Conservation (phyloP, 2,797 vertebrate species). For the Neosilurus hyrtlii region DNA sequence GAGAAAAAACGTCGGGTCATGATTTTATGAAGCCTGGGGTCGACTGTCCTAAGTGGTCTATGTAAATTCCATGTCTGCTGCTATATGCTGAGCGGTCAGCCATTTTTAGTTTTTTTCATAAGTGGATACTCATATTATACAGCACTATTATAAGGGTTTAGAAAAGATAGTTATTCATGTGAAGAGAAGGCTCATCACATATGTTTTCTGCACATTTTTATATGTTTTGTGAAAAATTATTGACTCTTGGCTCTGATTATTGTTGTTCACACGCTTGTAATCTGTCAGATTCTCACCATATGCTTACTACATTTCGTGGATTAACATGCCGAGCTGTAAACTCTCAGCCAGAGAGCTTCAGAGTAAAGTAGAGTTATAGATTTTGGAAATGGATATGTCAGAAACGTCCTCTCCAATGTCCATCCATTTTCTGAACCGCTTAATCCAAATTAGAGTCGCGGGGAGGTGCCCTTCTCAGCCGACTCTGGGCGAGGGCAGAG, state of each 20-base stretch:
- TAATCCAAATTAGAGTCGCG: too few relatives aligned
- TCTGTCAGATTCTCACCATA: background rate
- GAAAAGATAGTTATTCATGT: background rate
- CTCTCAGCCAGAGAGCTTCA: background rate
- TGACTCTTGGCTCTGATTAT: background rate
- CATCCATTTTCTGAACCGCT: too few relatives aligned
- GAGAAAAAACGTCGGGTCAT: conserved; percentile 29
- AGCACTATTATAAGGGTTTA: background rate
- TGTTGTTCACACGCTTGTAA: conserved; percentile 3
- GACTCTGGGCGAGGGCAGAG: too few relatives aligned
- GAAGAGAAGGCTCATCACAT: background rate
- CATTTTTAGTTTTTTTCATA: background rate
- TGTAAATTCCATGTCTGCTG: conserved; percentile 23
- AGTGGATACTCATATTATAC: background rate
- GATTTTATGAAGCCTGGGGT: conserved; percentile 25
- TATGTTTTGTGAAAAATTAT: background rate
- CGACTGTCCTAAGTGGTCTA: conserved; percentile 22
- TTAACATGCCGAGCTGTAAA: background rate
- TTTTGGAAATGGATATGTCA: too few relatives aligned
- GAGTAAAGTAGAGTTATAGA: background rate
- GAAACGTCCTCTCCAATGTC: background rate
- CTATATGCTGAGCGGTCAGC: conserved; percentile 3
- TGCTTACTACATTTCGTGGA: background rate
- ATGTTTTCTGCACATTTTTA: background rate
- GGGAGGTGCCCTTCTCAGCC: too few relatives aligned